Conservation (phyloP, 2,797 vertebrate species). For the Pyrocephalus nanus region DNA sequence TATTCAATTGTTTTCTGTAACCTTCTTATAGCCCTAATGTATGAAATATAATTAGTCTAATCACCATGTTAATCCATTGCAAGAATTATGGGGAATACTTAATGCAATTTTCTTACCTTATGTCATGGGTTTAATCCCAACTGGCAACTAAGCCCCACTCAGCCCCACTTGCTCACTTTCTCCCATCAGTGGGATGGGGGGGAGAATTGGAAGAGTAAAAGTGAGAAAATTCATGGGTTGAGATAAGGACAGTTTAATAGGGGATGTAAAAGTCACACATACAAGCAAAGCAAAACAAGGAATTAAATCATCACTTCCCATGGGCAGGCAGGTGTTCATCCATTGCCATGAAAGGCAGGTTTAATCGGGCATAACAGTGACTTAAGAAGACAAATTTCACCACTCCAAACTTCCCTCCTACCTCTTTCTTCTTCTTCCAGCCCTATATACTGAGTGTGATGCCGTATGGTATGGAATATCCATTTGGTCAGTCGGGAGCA, state of each 20-base stretch:
- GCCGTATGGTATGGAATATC: neutral
- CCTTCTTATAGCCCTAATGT: neutral
- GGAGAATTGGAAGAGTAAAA: neutral
- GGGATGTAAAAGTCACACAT: neutral
- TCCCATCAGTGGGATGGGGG: rapidly evolving
- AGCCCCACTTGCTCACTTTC: neutral
- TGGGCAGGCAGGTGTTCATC: neutral
- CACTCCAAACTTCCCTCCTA: neutral
- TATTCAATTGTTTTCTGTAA: neutral
- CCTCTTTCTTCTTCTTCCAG: neutral
- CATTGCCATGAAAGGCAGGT: neutral
- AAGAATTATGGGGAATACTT: neutral
- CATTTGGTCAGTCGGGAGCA: neutral
- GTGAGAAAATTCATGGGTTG: neutral
- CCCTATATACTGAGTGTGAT: neutral
- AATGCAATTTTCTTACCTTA: neutral
- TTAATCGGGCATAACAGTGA: neutral
- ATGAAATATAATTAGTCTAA: neutral
- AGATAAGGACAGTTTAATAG: neutral
- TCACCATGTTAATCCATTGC: neutral
- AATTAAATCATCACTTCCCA: neutral
- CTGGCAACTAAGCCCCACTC: neutral
- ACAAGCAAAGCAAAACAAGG: neutral
- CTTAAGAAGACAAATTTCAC: neutral
- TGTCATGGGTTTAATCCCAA: neutral